Percentiles rank a stretch among this genome's conserved stretches.
phyloP scores from a whole-genome alignment of 2,797 vertebrate genomes.

The Megaceryle alcyon region DNA sequence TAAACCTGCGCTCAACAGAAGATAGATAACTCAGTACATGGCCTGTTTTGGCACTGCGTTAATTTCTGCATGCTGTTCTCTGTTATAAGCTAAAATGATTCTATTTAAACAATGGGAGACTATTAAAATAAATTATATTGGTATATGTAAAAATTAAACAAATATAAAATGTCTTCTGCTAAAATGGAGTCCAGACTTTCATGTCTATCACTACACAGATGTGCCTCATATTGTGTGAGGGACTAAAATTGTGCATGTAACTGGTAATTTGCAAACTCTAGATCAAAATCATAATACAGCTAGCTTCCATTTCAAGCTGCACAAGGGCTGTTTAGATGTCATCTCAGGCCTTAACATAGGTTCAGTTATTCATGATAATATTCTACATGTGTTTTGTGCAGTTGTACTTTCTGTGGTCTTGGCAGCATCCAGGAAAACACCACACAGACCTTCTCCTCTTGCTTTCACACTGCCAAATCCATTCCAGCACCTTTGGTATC shows the following conservation, averaged over 20 bases:
- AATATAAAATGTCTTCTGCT: neutral
- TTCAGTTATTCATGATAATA: neutral
- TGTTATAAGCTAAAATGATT: neutral
- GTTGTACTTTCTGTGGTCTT: neutral
- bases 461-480: neutral
- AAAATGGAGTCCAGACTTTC: neutral
- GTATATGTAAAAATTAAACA: neutral
- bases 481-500: neutral
- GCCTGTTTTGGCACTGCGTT: neutral
- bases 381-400: neutral
- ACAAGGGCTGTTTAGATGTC: neutral
- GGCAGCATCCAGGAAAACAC: neutral
- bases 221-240: neutral
- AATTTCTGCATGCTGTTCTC: neutral
- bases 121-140: neutral
- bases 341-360: neutral
- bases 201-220: neutral
- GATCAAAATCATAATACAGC: neutral
- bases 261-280: neutral
- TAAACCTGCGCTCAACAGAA: neutral
- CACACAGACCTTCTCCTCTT: neutral
- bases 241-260: neutral
- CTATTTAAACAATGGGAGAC: neutral
- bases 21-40: neutral
- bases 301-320: neutral